Conservation (phyloP, 2,113 vertebrate genomes). For the Telmatochromis bifrenatus region DNA sequence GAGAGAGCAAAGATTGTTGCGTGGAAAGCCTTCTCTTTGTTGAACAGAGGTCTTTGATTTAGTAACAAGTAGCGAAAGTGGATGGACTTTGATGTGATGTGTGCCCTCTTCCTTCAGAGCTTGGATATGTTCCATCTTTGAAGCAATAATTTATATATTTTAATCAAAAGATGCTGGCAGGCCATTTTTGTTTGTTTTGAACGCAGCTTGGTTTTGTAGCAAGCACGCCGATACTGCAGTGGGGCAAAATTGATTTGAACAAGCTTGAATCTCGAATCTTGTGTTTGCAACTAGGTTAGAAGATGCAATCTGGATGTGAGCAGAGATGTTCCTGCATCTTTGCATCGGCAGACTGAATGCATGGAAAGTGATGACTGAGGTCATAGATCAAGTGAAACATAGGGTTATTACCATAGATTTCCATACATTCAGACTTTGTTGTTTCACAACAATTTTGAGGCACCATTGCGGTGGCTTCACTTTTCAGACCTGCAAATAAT, state of each 20-base stretch:
- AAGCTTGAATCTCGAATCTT: neutral
- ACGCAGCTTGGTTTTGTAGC: neutral
- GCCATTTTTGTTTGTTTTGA: neutral
- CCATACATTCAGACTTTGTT: neutral
- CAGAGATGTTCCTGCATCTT: neutral
- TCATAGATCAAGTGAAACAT: neutral
- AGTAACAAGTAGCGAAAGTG: neutral
- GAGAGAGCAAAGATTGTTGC: neutral
- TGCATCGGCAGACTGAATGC: neutral
- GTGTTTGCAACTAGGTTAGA: neutral
- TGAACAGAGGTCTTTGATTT: constrained; percentile 1
- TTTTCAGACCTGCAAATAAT: neutral
- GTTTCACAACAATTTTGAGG: neutral
- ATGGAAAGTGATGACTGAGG: neutral
- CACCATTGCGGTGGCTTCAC: neutral
- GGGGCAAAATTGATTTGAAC: neutral
- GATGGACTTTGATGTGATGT: constrained; percentile 14
- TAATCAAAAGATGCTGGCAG: neutral
- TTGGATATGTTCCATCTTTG: neutral
- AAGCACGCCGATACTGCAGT: neutral
- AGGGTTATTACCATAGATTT: neutral
- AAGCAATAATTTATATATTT: constrained; percentile 12
- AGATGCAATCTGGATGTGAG: neutral
- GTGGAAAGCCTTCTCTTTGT: neutral
- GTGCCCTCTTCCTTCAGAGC: neutral